Conservation (phyloP, 2,113 vertebrate species). For the Lampris megalopsis region DNA sequence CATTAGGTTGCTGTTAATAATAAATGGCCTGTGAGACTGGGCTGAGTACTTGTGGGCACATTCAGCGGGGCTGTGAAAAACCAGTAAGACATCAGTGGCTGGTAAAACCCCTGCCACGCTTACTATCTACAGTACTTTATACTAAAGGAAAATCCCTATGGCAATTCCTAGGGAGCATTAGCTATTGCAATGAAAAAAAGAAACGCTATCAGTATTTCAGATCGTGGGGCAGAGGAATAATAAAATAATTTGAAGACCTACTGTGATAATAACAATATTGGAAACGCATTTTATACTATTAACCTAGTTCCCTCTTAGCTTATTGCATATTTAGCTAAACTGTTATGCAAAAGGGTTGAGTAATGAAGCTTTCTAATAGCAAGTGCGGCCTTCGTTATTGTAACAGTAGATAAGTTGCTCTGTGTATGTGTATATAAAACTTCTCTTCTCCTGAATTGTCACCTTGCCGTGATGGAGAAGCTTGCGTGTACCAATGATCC, state of each 20-base stretch:
- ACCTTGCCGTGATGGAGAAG: too few species aligned
- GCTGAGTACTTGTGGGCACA: conserved; percentile 2
- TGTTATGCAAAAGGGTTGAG: conserved; percentile 15
- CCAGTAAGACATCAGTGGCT: conserved; percentile 3
- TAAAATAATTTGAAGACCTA: conserved; percentile 8
- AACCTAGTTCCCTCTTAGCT: not conserved
- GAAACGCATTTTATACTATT: not conserved
- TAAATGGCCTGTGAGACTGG: conserved; percentile 42
- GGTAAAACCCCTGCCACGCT: conserved; percentile 17
- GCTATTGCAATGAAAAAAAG: not conserved
- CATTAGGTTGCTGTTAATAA: conserved; percentile 59
- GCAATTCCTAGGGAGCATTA: not conserved
- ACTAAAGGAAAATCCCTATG: conserved; percentile 17
- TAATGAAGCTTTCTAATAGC: not conserved
- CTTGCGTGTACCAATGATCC: too few species aligned
- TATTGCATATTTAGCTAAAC: not conserved
- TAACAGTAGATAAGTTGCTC: too few species aligned
- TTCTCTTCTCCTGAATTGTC: too few species aligned
- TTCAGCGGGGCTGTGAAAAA: conserved; percentile 24
- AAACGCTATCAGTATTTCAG: conserved; percentile 18
- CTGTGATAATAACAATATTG: not conserved
- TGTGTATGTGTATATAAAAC: too few species aligned
- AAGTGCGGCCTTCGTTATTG: too few species aligned
- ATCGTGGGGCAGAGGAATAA: conserved; percentile 6
- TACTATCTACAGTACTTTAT: conserved; percentile 32